phyloP scores from a whole-genome alignment of 2,797 vertebrate species.

The Cyprinodon diabolis region DNA sequence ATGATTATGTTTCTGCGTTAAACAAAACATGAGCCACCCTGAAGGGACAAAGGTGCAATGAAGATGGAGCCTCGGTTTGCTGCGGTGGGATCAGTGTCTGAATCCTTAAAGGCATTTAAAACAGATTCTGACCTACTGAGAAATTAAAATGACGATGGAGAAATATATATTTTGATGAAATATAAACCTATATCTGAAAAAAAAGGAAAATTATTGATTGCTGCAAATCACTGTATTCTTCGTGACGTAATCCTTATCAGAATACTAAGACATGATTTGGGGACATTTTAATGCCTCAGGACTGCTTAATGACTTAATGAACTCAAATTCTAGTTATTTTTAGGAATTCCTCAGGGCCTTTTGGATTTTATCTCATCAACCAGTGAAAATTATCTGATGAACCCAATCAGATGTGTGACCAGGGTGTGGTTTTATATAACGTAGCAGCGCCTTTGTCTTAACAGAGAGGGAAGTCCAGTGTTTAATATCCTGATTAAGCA shows the following conservation, averaged over 20 bases:
- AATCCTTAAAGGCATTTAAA: slow-evolving; percentile 54
- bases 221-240: background rate
- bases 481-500: background rate
- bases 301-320: background rate
- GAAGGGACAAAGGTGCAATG: slow-evolving; percentile 23
- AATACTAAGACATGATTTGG: too few species aligned
- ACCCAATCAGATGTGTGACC: slow-evolving; percentile 2
- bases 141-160: slow-evolving; percentile 50
- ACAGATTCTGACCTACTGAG: slow-evolving; percentile 40
- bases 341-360: background rate
- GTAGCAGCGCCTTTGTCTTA: background rate
- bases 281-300: background rate
- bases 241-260: background rate
- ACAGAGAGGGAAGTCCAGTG: background rate
- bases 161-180: background rate
- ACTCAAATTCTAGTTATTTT: background rate
- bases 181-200: background rate
- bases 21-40: slow-evolving; percentile 49
- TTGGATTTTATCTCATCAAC: background rate
- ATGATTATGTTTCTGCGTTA: slow-evolving; percentile 48
- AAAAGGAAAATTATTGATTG: background rate
- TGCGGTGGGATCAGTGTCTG: slow-evolving; percentile 48
- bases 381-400: background rate
- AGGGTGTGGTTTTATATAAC: slow-evolving; percentile 1
- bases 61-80: slow-evolving; percentile 52